Conservation (phyloP, 2,113 vertebrate genomes). For the Tachycineta bicolor region DNA sequence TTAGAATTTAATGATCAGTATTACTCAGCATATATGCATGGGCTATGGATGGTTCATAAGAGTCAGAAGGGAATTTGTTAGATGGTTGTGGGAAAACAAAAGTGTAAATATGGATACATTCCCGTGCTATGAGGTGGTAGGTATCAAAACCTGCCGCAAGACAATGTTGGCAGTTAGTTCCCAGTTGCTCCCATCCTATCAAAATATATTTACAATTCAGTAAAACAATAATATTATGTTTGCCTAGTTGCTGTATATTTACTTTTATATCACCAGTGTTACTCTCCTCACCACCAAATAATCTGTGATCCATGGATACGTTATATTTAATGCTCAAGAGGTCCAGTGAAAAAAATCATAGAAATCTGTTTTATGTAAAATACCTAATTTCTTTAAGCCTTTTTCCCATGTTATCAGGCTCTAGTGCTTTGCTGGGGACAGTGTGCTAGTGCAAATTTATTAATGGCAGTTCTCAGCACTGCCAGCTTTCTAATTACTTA, state of each 20-base stretch:
- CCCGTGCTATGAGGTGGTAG: neutral
- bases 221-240: neutral
- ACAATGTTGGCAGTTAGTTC: neutral
- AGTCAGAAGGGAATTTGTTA: neutral
- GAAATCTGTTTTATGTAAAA: neutral
- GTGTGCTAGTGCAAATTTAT: neutral
- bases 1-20: neutral
- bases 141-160: neutral
- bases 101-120: neutral
- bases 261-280: neutral
- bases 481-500: neutral
- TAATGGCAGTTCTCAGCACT: neutral
- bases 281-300: neutral
- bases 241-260: neutral
- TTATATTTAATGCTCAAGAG: neutral
- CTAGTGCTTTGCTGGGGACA: neutral
- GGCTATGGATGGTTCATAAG: neutral
- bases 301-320: neutral
- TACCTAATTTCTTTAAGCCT: neutral
- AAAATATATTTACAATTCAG: neutral
- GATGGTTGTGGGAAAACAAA: neutral
- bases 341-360: neutral
- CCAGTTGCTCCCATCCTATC: neutral
- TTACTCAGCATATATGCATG: neutral
- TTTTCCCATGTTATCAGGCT: neutral